phyloP scores from a whole-genome alignment of 2,797 vertebrate species.

The Protosalanx chinensis region DNA sequence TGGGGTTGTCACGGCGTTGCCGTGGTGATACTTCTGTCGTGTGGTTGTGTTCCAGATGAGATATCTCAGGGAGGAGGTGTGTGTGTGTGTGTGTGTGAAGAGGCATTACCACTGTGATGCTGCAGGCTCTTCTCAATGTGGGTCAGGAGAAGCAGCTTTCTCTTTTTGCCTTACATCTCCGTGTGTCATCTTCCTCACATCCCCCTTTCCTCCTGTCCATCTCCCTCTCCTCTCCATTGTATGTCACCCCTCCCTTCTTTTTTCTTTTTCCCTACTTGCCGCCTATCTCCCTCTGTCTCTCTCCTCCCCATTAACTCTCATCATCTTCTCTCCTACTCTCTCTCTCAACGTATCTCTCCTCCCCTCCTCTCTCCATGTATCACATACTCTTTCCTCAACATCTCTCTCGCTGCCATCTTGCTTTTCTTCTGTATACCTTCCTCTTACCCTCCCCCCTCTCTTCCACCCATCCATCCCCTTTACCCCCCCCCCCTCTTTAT shows the following conservation, averaged over 20 bases:
- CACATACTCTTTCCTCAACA: conserved; percentile 36
- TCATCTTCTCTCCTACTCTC: neutral
- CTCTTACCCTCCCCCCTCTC: neutral
- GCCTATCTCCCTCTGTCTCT: neutral
- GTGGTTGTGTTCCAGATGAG: conserved; percentile 43
- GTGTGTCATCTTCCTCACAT: conserved; percentile 1
- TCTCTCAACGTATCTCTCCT: neutral
- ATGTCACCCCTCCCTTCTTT: conserved; percentile 32
- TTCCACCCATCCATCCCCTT: conserved; percentile 20
- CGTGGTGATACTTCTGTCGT: conserved; percentile 45
- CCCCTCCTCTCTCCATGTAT: conserved; percentile 28
- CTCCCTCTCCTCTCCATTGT: conserved; percentile 19
- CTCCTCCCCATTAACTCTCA: conserved; percentile 17
- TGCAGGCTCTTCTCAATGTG: conserved; percentile 75
- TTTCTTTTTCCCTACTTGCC: neutral
- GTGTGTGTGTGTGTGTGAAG: conserved; percentile 41
- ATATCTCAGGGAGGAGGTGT: conserved; percentile 6
- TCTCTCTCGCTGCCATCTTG: conserved; percentile 33
- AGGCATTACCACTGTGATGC: conserved; percentile 66
- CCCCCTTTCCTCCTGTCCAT: conserved; percentile 5
- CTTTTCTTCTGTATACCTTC: neutral
- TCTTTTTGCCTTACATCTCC: conserved; percentile 44
- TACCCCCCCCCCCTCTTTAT: conserved; percentile 37
- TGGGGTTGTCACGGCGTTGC: conserved; percentile 51
- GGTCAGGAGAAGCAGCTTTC: conserved; percentile 73